These are phyloP conservation scores for Pammene fasciana DNA, from an alignment of 2,888 invertebrate genomes.

Conservation along the genomic window DNA sequence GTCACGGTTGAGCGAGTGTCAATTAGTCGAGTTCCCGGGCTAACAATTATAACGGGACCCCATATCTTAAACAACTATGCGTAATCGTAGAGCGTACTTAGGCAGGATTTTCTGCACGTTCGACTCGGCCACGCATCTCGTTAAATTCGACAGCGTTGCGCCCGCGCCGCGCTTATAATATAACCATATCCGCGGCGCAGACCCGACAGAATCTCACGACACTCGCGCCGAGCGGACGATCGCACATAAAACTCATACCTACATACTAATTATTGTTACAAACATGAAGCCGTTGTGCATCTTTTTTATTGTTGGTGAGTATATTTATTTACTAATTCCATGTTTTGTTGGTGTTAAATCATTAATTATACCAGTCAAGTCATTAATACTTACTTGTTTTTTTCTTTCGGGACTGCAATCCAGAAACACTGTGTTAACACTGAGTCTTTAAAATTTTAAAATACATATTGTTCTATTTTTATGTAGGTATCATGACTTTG, in stretches of 20 bases:
- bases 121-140: not conserved
- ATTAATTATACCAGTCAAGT: no score
- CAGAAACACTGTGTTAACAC: no score
- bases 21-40: not conserved
- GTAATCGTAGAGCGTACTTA: not conserved
- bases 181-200: constrained; percentile 50
- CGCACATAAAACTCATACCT: not conserved
- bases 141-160: constrained; percentile 10
- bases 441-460: no score
- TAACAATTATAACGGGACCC: not conserved
- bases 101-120: not conserved
- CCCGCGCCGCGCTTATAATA: constrained; percentile 57
- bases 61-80: not conserved
- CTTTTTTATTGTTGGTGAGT: constrained; percentile 61
- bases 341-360: not conserved
- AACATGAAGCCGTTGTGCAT: constrained; percentile 55
- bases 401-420: no score
- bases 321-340: not conserved
- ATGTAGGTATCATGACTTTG: no score
- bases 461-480: no score
- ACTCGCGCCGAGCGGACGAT: constrained; percentile 21
- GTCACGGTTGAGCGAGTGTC: not conserved
- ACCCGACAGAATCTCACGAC: constrained; percentile 29
- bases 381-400: no score
- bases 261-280: not conserved